Evolutionary conservation across 2,888 invertebrate species (phyloP).

Genomic region (Orgyia antiqua): DNA sequence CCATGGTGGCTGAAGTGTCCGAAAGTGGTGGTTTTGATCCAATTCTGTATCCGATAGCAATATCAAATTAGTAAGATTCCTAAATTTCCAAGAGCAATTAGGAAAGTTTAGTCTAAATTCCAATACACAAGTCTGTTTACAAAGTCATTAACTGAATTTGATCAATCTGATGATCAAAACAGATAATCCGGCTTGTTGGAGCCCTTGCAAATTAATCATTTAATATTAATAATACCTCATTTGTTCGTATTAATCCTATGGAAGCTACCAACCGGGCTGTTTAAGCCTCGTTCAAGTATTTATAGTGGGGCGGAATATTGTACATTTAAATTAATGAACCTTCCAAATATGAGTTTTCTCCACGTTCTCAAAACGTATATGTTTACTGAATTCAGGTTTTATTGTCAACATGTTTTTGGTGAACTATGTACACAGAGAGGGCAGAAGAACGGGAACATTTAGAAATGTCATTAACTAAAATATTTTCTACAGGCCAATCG

Average conservation of each 20-base stretch:
- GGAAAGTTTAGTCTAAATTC: conserved; percentile 1
- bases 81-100: no score
- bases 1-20: no score
- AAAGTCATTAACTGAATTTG: conserved; percentile 15
- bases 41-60: no score
- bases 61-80: no score
- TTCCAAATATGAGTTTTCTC: conserved; percentile 29
- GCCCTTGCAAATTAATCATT: conserved; percentile 32
- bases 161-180: conserved; percentile 20
- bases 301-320: conserved; percentile 27
- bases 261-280: conserved; percentile 15
- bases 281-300: conserved; percentile 23
- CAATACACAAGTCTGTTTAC: conserved; percentile 4
- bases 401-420: no score
- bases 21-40: no score
- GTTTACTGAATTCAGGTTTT: no score
- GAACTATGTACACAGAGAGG: no score
- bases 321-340: conserved; percentile 44
- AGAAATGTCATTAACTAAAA: neutral
- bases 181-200: conserved; percentile 22
- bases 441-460: no score
- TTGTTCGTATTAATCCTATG: conserved; percentile 36
- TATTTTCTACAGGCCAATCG: conserved; percentile 49
- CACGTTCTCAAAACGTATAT: no score
- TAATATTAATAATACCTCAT: conserved; percentile 43